phyloP scores from a whole-genome alignment of 92 coral and sea anemone species.

The Parazoanthus atlanticus region DNA sequence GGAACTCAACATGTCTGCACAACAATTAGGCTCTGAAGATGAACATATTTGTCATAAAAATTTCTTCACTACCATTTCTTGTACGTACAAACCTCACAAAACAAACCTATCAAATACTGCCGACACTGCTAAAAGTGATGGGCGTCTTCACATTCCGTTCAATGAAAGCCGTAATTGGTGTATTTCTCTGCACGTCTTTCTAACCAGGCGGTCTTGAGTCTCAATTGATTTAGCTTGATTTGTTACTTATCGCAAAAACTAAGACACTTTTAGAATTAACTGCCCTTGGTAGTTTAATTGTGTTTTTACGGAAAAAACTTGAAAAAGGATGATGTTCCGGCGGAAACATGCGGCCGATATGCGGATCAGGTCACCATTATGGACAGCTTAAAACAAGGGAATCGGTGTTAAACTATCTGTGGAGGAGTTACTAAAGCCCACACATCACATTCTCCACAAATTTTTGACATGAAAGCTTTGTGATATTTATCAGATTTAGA shows the following conservation, averaged over 20 bases:
- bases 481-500: neutral
- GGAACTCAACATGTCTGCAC: neutral
- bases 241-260: neutral
- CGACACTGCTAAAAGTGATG: neutral
- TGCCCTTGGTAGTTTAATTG: constrained; percentile 1
- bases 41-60: neutral
- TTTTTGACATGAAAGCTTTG: neutral
- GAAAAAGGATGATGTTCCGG: constrained; percentile 30
- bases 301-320: constrained; percentile 6
- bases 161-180: neutral
- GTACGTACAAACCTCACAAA: neutral
- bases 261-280: neutral
- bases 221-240: neutral
- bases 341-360: constrained; percentile 16
- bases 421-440: constrained; percentile 27
- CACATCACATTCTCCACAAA: constrained; percentile 1
- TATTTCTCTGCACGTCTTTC: neutral
- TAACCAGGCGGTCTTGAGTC: neutral
- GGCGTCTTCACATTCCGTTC: constrained; percentile 26
- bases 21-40: neutral
- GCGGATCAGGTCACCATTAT: neutral
- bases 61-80: neutral
- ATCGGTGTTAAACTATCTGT: neutral
- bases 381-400: neutral
- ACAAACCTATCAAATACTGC: constrained; percentile 10